Conservation (phyloP, 2,888 invertebrate genomes). For the Clusia tigrina region DNA sequence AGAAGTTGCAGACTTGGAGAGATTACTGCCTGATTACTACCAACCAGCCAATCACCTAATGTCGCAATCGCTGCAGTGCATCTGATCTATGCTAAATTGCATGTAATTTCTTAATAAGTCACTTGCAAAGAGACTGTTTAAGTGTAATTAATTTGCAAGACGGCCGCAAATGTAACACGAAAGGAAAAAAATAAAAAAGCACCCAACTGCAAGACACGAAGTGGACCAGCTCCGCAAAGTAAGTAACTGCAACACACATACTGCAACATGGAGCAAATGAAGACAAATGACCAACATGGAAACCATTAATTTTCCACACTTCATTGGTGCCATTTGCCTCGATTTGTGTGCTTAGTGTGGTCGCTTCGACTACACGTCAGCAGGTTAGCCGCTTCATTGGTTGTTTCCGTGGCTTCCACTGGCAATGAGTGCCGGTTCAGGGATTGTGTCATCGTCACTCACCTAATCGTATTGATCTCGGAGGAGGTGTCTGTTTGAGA, state of each 20-base stretch:
- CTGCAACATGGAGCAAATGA: slow-evolving; percentile 46
- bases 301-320: slow-evolving; percentile 60
- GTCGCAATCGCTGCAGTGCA: neutral
- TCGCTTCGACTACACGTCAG: neutral
- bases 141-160: slow-evolving; percentile 37
- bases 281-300: slow-evolving; percentile 61
- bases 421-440: no score
- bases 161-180: slow-evolving; percentile 14
- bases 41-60: neutral
- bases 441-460: no score
- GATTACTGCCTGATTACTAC: slow-evolving; percentile 25
- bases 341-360: slow-evolving; percentile 16
- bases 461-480: no score
- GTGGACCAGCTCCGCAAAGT: neutral
- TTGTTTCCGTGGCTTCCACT: slow-evolving; percentile 7
- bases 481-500: slow-evolving; percentile 45
- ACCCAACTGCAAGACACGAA: slow-evolving; percentile 26
- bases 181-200: slow-evolving; percentile 15
- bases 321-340: slow-evolving; percentile 33
- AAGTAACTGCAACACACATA: neutral
- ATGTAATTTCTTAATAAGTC: slow-evolving; percentile 42
- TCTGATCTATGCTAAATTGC: slow-evolving; percentile 26
- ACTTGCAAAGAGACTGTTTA: slow-evolving; percentile 23
- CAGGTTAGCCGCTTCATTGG: slow-evolving; percentile 34
- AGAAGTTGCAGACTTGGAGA: no score